Evolutionary conservation across 2,113 vertebrate genomes (phyloP).

Genomic region (Caranx melampygus): DNA sequence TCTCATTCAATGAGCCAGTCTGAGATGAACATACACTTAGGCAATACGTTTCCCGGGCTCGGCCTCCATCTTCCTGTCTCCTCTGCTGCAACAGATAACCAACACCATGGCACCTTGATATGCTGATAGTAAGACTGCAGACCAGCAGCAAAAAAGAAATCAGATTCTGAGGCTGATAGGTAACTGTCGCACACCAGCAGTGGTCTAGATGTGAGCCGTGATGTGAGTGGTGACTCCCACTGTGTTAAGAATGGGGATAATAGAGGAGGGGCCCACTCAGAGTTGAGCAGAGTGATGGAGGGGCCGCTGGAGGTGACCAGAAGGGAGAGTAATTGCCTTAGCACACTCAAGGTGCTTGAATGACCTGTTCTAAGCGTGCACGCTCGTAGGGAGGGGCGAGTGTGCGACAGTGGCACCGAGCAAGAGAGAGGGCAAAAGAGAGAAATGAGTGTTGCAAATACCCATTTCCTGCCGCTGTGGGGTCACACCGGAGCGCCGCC

Average conservation of each 20-base stretch:
- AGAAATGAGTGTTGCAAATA: constrained; percentile 72
- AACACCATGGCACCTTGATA: constrained; percentile 56
- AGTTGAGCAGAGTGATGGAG: constrained; percentile 49
- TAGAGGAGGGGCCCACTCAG: constrained; percentile 58
- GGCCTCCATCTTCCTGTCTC: constrained; percentile 54
- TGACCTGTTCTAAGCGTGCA: constrained; percentile 69
- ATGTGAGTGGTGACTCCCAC: constrained; percentile 61
- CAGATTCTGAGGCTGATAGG: constrained; percentile 48
- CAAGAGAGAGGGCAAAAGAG: constrained; percentile 34
- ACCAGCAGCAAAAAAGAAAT: constrained; percentile 40
- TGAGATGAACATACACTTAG: constrained; percentile 61
- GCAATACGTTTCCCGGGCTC: constrained; percentile 29
- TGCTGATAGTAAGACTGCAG: constrained; percentile 34
- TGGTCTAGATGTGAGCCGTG: constrained; percentile 50
- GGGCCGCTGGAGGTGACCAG: constrained; percentile 69
- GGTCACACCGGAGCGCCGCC: constrained; percentile 67
- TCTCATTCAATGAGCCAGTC: constrained; percentile 59
- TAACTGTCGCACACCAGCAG: constrained; percentile 36
- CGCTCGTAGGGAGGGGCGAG: constrained; percentile 36
- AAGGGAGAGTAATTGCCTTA: constrained; percentile 76
- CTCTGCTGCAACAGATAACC: constrained; percentile 56
- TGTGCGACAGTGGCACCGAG: constrained; percentile 32
- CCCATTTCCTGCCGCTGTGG: constrained; percentile 69
- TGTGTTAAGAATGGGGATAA: constrained; percentile 64
- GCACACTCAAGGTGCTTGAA: constrained; percentile 74